Base-by-base conservation (phyloP, 2,797 vertebrate genomes). In the Melanotaenia maccullochi region DNA sequence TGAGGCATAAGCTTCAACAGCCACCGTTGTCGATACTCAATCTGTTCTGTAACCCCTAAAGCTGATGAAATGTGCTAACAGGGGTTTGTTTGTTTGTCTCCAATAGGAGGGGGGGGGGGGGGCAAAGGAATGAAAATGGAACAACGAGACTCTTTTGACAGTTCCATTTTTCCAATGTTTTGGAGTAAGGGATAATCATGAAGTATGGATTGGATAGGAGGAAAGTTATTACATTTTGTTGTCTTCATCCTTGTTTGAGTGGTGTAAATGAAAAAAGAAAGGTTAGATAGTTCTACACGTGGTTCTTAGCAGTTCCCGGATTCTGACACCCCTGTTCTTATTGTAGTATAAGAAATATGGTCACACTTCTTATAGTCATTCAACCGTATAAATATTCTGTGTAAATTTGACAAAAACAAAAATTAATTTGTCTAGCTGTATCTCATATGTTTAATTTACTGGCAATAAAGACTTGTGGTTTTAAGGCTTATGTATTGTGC, bases 1-100 rank as follows among this genome's bases (percentile, higher is more conserved):
- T 91, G 87, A 93, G 92, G 88, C 85, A 84, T 93, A 93, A 93
- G 90, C 92, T 90, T 87, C 84, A 32, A 85, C 87, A 86, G 89
- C 89, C 88, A 87, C 76, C 64, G 67, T 83, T 90, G 92, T 94
- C 92, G 88, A 94, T 95, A 94, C 93, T 93, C 93, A 94, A 93
- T 93, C 93, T 93, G 91, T 92, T 91, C 91, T 90, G 91, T 93
- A 92, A 93, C 93, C 91, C 93, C 90, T 91, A 92, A 94, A 93
- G 90, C 91, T 93, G 90, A 91, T 92, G 90, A 92, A 93, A 94
- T 92, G 87, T 92, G 91, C 93, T 92, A 93, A 93, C 92, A 87
- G 91, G 90, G 89, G 83, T 92, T 89, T 89, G 90, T 92, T 92
- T 92, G 90, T 93, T 92, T 92, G 91, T 90, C 91, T 91, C 85